These are phyloP conservation scores for Ammodytes dubius DNA, from an alignment of 2,113 vertebrate genomes.

Conservation along the genomic window DNA sequence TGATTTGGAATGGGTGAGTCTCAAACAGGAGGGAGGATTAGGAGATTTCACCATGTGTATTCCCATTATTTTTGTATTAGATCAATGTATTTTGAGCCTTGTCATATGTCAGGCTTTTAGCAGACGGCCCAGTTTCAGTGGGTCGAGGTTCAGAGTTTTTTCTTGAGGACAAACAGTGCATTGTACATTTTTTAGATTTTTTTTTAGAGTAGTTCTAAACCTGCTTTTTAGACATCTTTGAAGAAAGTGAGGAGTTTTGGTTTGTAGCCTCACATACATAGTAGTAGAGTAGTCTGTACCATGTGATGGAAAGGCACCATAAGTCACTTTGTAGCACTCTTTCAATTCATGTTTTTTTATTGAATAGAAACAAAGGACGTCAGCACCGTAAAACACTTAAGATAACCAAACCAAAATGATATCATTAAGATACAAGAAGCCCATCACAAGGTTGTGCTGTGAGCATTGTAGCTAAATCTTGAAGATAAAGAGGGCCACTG, in stretches of 20 bases:
- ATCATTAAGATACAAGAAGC: conserved; percentile 2
- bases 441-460: background rate
- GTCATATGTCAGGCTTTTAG: conserved; percentile 2
- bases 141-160: conserved; percentile 26
- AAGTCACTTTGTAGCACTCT: background rate
- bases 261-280: too few species aligned
- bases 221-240: background rate
- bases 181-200: background rate
- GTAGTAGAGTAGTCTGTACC: too few species aligned
- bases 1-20: background rate
- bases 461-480: background rate
- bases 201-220: background rate
- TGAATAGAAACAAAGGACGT: background rate
- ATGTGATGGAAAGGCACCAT: too few species aligned
- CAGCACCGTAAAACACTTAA: background rate
- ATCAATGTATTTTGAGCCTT: background rate
- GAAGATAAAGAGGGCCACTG: background rate
- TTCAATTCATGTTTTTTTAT: background rate
- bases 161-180: background rate
- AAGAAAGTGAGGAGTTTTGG: too few species aligned
- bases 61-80: background rate
- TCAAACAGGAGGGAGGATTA: background rate
- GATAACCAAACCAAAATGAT: background rate
- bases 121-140: conserved; percentile 14
- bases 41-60: conserved; percentile 16